A percentile compares a stretch with the other conserved stretches of the same genome.
phyloP scores from a whole-genome alignment of 2,113 vertebrate genomes.

The Tamias sibiricus region DNA sequence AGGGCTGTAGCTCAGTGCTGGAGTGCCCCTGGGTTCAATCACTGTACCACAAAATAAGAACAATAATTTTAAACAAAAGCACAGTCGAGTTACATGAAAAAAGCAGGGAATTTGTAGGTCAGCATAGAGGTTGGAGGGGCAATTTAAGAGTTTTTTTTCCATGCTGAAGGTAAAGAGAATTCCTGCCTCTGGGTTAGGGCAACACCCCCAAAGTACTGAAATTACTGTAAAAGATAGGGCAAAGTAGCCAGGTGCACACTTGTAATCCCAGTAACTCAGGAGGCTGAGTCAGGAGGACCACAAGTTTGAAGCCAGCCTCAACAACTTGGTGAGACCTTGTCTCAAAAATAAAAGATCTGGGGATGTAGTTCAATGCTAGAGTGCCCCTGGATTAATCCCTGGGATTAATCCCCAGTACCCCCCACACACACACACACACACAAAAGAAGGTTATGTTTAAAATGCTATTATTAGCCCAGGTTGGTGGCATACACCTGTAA shows the following conservation, averaged over 20 bases:
- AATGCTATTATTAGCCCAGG: too few species aligned
- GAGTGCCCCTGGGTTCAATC: too few species aligned
- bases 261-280: not conserved
- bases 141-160: not conserved
- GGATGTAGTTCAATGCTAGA: too few species aligned
- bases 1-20: too few species aligned
- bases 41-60: too few species aligned
- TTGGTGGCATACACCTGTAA: too few species aligned
- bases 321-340: not conserved
- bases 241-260: not conserved
- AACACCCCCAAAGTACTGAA: not conserved
- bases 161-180: not conserved
- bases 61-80: not conserved
- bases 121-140: not conserved
- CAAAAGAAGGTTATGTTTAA: too few species aligned
- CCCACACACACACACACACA: too few species aligned
- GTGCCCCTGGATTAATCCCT: too few species aligned
- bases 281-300: not conserved
- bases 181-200: not conserved
- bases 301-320: not conserved
- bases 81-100: not conserved
- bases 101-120: not conserved
- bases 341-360: not conserved
- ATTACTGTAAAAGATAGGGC: not conserved
- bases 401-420: too few species aligned